Percentiles rank a stretch among this genome's conserved stretches.
Conservation (phyloP, 2,888 invertebrate genomes). For the Limnephilus rhombicus region DNA sequence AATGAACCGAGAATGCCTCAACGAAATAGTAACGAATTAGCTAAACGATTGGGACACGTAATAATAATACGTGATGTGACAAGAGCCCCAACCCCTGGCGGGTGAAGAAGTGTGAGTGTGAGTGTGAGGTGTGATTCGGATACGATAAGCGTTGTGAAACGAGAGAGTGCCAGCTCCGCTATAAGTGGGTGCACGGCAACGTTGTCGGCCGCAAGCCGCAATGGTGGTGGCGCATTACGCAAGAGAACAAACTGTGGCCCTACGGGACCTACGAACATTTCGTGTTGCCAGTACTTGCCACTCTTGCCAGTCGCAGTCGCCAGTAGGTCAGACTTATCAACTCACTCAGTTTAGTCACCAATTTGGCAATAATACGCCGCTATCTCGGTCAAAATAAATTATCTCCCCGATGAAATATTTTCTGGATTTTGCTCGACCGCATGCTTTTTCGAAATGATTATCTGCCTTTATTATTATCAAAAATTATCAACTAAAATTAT, state of each 20-base stretch:
- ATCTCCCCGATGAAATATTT: background rate
- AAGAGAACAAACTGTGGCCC: background rate
- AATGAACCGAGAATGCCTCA: background rate
- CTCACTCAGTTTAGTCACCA: background rate
- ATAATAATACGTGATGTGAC: too few relatives aligned
- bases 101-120: background rate
- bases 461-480: background rate
- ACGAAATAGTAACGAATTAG: background rate
- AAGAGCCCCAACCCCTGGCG: background rate
- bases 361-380: background rate
- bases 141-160: background rate
- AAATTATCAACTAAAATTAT: background rate
- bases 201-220: background rate
- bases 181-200: background rate
- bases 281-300: constrained; percentile 2
- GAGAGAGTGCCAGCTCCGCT: background rate
- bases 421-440: background rate
- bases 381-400: background rate
- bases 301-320: background rate
- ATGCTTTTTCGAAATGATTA: background rate
- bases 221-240: constrained; percentile 8
- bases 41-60: background rate
- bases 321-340: constrained; percentile 16
- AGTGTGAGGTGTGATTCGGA: background rate
- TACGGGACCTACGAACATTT: constrained; percentile 10